Evolutionary conservation across 1,140 invertebrate genomes (phyloP), one percentile per base, ranked within the genome.

Genomic region (Apis laboriosa): DNA sequence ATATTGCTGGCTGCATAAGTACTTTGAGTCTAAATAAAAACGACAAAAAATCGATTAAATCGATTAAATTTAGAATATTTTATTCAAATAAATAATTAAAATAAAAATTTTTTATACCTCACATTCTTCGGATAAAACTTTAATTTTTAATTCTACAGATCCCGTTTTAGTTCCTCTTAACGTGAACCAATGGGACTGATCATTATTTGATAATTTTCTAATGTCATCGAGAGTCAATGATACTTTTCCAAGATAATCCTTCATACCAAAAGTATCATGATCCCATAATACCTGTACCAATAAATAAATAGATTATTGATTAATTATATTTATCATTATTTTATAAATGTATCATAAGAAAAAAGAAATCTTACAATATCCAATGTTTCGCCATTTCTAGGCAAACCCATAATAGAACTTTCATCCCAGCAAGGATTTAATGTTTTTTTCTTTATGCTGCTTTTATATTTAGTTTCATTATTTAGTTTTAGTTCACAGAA

Each of bases 381-480:
- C 63, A 95, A 89, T 77, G 91, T 89, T 86, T 94, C 94, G 17
- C 91, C 90, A 8, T 84, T 86, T 79, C 93, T 91, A 19, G 93
- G 94, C 43, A 95, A 86, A 70, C 95, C 94, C 87, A 95, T 94
- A 15, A 95, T 95, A 4, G 94, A 94, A 79, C 92, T 94, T 84
- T 96, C 95, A 84, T 95, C 95, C 95, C 95, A 96, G 58, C 93
- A 93, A 9, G 95, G 95, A 87, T 95, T 94, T 71, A 95, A 86
- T 0, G 95, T 95, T 82, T 95, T 95, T 88, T 95, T 95, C 80
- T 95, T 95, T 9, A 95, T 93, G 70, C 92, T 93, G 28, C 95
- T 95, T 67, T 94, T 95, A 86, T 95, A 95, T 71, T 95, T 93
- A 24, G 94, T 94, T 76, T 95, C 94, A 34, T 94, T 94, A 60